Percentiles rank a stretch among this genome's conserved stretches.
These are phyloP conservation scores for Neocrepidodera transversa DNA, from an alignment of 2,888 invertebrate species.

Conservation along the genomic window DNA sequence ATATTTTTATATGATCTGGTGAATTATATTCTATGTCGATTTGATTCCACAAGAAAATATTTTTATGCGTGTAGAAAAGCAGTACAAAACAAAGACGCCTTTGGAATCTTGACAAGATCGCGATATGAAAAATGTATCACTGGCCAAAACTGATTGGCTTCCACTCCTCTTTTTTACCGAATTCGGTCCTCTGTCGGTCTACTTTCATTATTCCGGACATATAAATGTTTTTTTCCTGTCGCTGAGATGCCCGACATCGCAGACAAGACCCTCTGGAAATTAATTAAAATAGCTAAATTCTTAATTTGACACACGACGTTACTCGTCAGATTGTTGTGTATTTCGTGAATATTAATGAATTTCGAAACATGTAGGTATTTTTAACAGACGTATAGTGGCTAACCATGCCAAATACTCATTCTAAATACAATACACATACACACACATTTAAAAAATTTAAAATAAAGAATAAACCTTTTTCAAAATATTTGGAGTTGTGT, in stretches of 20 bases:
- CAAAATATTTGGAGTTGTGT: too few relatives aligned
- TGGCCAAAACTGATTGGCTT: constrained; percentile 52
- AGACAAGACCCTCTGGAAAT: constrained; percentile 42
- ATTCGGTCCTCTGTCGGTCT: constrained; percentile 45
- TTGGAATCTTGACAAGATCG: constrained; percentile 55
- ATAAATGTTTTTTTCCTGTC: constrained; percentile 48
- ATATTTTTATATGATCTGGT: too few relatives aligned
- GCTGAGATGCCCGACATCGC: constrained; percentile 43
- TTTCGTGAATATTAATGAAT: constrained; percentile 20
- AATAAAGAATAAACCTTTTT: too few relatives aligned
- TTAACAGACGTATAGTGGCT: too few relatives aligned
- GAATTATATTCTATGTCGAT: too few relatives aligned
- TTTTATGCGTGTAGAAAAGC: constrained; percentile 32
- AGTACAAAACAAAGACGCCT: constrained; percentile 53
- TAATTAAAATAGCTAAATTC: constrained; percentile 46
- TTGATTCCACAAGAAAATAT: constrained; percentile 9
- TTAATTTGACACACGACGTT: constrained; percentile 38
- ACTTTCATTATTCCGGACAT: constrained; percentile 49
- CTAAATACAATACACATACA: too few relatives aligned
- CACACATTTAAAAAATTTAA: too few relatives aligned
- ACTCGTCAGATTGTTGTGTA: constrained; percentile 15
- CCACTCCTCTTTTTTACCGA: constrained; percentile 38
- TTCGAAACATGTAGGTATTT: constrained; percentile 12
- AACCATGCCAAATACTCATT: too few relatives aligned
- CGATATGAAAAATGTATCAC: constrained; percentile 60